Conservation (phyloP, 2,113 vertebrate genomes). For the Sigmodon hispidus region DNA sequence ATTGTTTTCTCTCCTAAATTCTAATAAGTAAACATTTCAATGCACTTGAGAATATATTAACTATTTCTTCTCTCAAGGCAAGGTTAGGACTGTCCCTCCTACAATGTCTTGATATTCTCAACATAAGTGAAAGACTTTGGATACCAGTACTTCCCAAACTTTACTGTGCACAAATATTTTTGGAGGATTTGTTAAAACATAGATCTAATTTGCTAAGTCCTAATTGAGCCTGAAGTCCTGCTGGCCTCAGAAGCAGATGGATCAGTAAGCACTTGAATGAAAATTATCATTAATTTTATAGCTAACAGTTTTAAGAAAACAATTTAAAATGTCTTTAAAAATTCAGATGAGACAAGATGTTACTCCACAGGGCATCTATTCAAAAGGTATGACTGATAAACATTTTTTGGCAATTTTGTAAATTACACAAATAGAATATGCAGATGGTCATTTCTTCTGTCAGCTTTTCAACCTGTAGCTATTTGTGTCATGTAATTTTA, state of each 20-base stretch:
- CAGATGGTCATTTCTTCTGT: background rate
- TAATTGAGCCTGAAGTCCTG: background rate
- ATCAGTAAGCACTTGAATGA: background rate
- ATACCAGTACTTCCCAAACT: background rate
- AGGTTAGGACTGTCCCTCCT: background rate
- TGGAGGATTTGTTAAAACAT: background rate
- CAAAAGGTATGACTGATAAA: background rate
- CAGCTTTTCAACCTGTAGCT: background rate
- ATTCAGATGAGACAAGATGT: background rate
- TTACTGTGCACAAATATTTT: background rate
- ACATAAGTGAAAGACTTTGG: background rate
- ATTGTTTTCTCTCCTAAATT: conserved; percentile 39
- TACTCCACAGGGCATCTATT: background rate
- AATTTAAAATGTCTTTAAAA: background rate
- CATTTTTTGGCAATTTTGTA: background rate
- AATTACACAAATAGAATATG: background rate
- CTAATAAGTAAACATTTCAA: background rate
- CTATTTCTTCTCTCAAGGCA: background rate
- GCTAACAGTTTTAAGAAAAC: background rate
- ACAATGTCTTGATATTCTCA: background rate
- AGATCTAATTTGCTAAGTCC: background rate
- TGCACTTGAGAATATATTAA: conserved; percentile 8
- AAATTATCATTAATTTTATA: background rate
- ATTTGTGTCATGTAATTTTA: conserved; percentile 29
- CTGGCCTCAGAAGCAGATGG: background rate